phyloP scores from a whole-genome alignment of 2,888 invertebrate genomes.

The Tuberolachnus salignus region DNA sequence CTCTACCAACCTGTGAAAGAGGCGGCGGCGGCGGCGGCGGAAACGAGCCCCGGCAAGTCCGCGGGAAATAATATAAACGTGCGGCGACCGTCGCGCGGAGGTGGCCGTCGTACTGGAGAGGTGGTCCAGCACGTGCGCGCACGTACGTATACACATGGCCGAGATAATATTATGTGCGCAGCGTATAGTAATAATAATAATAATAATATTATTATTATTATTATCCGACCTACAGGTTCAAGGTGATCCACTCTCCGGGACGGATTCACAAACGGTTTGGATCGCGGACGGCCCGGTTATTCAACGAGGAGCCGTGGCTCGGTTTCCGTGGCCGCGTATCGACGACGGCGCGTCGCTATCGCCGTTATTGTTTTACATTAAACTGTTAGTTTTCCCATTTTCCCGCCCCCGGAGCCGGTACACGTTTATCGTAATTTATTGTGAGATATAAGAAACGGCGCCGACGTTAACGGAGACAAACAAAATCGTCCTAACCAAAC shows the following conservation, averaged over 20 bases:
- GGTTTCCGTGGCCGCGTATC: constrained; percentile 11
- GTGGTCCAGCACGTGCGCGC: constrained; percentile 13
- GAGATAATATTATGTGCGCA: neutral
- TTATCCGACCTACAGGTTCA: constrained; percentile 46
- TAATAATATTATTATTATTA: too few relatives aligned
- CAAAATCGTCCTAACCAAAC: constrained; percentile 29
- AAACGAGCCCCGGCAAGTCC: too few relatives aligned
- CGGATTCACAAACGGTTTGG: constrained; percentile 37
- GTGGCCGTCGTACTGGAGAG: too few relatives aligned
- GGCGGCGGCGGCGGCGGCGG: too few relatives aligned
- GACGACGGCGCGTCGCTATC: neutral
- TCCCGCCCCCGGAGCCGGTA: too few relatives aligned
- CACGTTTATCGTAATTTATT: constrained; percentile 1
- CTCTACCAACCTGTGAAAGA: too few relatives aligned
- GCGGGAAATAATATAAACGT: neutral
- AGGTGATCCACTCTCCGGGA: constrained; percentile 28
- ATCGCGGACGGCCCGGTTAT: constrained; percentile 19
- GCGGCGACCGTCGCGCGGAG: too few relatives aligned
- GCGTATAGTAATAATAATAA: too few relatives aligned
- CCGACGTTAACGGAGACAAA: neutral
- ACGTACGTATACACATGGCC: neutral
- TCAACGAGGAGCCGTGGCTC: neutral
- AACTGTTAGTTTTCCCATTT: too few relatives aligned
- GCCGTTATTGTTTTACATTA: too few relatives aligned
- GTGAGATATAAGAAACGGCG: neutral